A percentile compares a stretch with the other conserved stretches of the same genome.
These are phyloP conservation scores for Prionailurus viverrinus DNA, from an alignment of 2,113 vertebrate genomes.

Conservation along the genomic window DNA sequence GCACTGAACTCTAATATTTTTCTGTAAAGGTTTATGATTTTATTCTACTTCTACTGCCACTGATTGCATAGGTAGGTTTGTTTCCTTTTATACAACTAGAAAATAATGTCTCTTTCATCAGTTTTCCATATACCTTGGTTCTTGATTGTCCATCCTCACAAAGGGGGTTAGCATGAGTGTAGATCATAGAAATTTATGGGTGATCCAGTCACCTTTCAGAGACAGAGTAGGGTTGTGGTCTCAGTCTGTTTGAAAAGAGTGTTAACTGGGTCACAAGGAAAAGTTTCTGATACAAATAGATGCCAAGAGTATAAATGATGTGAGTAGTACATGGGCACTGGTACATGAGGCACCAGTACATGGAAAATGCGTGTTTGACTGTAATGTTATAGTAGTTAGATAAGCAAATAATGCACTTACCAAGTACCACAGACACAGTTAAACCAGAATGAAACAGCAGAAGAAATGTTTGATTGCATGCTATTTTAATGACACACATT, in stretches of 20 bases:
- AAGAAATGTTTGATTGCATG: conserved; percentile 82
- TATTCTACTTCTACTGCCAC: conserved; percentile 80
- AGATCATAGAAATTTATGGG: background rate
- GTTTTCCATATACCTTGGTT: conserved; percentile 73
- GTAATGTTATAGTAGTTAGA: conserved; percentile 52
- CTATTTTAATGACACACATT: conserved; percentile 76
- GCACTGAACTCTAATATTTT: conserved; percentile 83
- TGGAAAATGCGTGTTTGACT: background rate
- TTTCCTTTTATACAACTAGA: conserved; percentile 81
- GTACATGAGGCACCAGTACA: background rate
- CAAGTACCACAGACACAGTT: background rate
- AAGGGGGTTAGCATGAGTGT: background rate
- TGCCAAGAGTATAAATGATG: background rate
- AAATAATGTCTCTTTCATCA: conserved; percentile 81
- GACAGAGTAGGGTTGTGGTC: background rate
- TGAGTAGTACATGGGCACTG: background rate
- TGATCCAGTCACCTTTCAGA: conserved; percentile 2
- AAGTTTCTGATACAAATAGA: background rate
- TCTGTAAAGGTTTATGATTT: conserved; percentile 76
- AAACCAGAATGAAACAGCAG: conserved; percentile 62
- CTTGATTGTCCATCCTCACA: conserved; percentile 38
- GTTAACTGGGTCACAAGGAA: background rate
- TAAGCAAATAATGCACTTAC: conserved; percentile 74
- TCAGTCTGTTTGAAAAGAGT: background rate
- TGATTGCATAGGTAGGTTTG: conserved; percentile 73